Percentiles rank a stretch among this genome's conserved stretches.
Conservation (phyloP, 1,140 invertebrate species). For the Hypsibius dujardini region DNA sequence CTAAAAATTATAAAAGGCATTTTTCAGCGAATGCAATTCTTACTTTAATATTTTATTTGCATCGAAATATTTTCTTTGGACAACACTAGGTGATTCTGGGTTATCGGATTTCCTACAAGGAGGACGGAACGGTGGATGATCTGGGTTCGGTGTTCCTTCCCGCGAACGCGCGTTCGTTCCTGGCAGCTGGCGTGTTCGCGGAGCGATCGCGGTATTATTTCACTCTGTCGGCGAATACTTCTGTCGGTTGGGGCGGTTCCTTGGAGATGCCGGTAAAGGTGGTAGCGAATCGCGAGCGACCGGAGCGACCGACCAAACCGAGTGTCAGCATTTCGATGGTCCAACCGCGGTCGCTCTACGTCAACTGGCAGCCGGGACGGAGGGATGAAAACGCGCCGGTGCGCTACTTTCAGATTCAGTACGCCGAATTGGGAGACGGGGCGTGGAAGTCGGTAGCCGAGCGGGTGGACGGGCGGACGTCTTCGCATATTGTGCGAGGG, state of each 20-base stretch:
- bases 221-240: slow-evolving; percentile 8
- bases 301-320: not conserved
- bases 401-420: slow-evolving; percentile 76
- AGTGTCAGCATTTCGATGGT: not conserved
- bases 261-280: not conserved
- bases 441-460: slow-evolving; percentile 62
- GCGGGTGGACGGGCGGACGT: slow-evolving; percentile 59
- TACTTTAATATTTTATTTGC: too few species aligned
- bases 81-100: not conserved
- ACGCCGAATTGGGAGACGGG: slow-evolving; percentile 51
- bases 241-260: not conserved
- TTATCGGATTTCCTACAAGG: not conserved
- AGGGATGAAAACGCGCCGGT: slow-evolving; percentile 20
- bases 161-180: not conserved
- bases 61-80: too few species aligned
- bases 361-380: not conserved
- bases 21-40: too few species aligned
- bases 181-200: not conserved
- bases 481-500: slow-evolving; percentile 58
- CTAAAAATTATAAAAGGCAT: not conserved
- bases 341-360: not conserved
- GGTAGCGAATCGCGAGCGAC: not conserved
- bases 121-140: not conserved
- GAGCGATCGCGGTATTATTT: not conserved
- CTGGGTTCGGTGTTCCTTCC: not conserved